phyloP scores from a whole-genome alignment of 1,140 invertebrate genomes.

The Dreissena rostriformis region DNA sequence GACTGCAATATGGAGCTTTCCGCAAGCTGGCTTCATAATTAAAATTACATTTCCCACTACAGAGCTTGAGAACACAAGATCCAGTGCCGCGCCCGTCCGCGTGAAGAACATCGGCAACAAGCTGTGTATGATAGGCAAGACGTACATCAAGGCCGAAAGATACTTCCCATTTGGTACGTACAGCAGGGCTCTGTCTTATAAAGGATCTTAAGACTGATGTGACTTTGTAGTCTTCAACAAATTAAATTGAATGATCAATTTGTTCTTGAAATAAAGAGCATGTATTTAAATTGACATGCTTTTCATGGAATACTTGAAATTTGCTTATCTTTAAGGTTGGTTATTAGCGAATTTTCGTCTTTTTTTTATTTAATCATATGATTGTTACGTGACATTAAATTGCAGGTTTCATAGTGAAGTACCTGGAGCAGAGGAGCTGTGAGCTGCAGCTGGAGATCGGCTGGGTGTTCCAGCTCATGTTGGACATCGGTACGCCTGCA shows the following conservation, averaged over 20 bases:
- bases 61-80: constrained; percentile 62
- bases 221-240: too few species aligned
- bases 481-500: constrained; percentile 80
- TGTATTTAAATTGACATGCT: too few species aligned
- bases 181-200: neutral
- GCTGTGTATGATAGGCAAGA: constrained; percentile 80
- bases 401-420: constrained; percentile 82
- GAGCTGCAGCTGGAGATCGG: constrained; percentile 72
- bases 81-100: constrained; percentile 51
- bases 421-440: constrained; percentile 80
- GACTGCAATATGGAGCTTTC: too few species aligned
- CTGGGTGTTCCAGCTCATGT: constrained; percentile 81
- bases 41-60: constrained; percentile 42
- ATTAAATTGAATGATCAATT: too few species aligned
- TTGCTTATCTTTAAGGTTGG: too few species aligned
- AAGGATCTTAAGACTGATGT: too few species aligned
- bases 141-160: constrained; percentile 82
- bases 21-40: neutral
- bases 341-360: too few species aligned
- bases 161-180: constrained; percentile 83
- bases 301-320: too few species aligned
- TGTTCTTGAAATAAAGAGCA: too few species aligned
- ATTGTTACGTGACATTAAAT: too few species aligned
- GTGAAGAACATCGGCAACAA: constrained; percentile 81
- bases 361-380: too few species aligned